Percentiles rank a stretch among this genome's conserved stretches.
These are phyloP conservation scores for Microcebus murinus DNA, from an alignment of 2,113 vertebrate species.

Conservation along the genomic window DNA sequence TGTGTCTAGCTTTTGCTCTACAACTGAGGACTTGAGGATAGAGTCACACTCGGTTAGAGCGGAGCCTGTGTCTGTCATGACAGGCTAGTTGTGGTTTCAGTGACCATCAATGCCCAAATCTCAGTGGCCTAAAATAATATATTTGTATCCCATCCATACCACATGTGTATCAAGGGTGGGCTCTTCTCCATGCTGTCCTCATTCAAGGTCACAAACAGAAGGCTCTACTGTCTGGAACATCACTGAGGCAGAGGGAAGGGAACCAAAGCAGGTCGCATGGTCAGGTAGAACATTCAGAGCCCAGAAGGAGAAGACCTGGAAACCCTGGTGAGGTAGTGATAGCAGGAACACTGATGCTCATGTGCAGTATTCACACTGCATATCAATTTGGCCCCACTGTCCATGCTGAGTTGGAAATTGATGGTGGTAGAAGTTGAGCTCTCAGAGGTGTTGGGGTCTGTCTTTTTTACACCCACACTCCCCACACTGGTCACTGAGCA, in stretches of 20 bases:
- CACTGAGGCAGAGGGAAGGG: background rate
- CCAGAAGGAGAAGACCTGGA: background rate
- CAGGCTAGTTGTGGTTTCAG: background rate
- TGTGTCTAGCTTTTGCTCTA: background rate
- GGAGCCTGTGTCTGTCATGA: background rate
- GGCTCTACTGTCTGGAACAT: background rate
- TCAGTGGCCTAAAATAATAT: background rate
- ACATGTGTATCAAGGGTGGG: background rate
- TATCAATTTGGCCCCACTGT: background rate
- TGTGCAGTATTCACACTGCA: background rate
- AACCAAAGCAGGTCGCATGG: too few species aligned
- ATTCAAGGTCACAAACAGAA: background rate
- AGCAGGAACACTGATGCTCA: background rate
- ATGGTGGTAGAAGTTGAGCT: background rate
- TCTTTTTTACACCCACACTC: background rate
- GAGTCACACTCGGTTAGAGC: background rate
- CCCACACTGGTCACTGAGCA: background rate
- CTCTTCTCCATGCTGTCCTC: background rate
- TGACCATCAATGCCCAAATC: background rate
- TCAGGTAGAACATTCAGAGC: background rate
- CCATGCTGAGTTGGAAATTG: background rate
- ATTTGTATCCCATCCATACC: background rate
- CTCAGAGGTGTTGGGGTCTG: background rate
- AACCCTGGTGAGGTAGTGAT: background rate
- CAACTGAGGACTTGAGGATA: background rate